These are phyloP conservation scores for Neomonachus schauinslandi DNA, from an alignment of 2,113 vertebrate genomes.

Conservation along the genomic window DNA sequence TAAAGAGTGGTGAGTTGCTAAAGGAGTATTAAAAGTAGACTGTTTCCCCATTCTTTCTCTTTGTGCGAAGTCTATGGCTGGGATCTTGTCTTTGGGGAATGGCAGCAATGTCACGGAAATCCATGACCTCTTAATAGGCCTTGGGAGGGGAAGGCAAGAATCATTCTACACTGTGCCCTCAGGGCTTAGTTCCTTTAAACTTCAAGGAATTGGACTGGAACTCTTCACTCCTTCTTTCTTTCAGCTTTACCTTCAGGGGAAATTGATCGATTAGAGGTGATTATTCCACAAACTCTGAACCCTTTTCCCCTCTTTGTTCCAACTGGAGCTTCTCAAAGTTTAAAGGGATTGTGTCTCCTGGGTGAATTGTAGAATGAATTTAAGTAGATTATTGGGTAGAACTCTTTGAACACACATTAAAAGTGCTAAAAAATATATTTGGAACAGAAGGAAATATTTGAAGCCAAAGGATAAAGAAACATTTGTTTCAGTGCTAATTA, in stretches of 20 bases:
- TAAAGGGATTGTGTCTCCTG: constrained; percentile 85
- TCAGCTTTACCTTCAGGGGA: constrained; percentile 86
- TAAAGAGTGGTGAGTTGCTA: constrained; percentile 70
- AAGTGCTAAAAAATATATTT: constrained; percentile 74
- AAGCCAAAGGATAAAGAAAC: constrained; percentile 55
- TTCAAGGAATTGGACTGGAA: constrained; percentile 86
- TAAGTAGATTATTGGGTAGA: constrained; percentile 83
- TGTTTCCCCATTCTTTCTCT: constrained; percentile 75
- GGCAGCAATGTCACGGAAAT: constrained; percentile 81
- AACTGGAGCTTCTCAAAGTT: constrained; percentile 86
- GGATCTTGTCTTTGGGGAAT: constrained; percentile 82
- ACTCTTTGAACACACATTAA: constrained; percentile 79
- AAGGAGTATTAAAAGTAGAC: constrained; percentile 71
- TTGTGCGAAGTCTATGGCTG: constrained; percentile 78
- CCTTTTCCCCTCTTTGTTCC: constrained; percentile 84
- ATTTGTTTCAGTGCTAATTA: constrained; percentile 56
- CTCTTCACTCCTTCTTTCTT: constrained; percentile 85
- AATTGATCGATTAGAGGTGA: constrained; percentile 88
- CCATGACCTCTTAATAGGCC: constrained; percentile 88
- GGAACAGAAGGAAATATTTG: constrained; percentile 57
- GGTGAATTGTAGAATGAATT: constrained; percentile 80
- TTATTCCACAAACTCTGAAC: constrained; percentile 88
- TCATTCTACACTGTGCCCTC: constrained; percentile 84
- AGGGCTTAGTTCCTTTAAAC: constrained; percentile 84
- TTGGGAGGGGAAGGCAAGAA: constrained; percentile 84